Conservation (phyloP, 1,140 invertebrate genomes). For the Bradynema listronoti region DNA sequence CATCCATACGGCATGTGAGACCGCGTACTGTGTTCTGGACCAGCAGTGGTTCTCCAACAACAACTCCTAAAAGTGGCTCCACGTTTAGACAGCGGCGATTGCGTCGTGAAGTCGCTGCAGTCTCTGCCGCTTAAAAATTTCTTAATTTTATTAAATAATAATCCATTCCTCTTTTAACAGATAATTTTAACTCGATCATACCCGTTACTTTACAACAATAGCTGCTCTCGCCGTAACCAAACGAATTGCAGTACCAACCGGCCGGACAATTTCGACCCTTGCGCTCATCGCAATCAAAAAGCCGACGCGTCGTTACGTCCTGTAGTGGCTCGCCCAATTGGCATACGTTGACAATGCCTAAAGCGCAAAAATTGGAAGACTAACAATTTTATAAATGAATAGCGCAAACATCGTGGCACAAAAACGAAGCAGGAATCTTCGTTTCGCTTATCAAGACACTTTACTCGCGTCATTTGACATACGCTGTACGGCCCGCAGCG, state of each 20-base stretch:
- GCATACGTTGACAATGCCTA: slow-evolving; percentile 48
- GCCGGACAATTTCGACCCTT: slow-evolving; percentile 35
- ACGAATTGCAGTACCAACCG: slow-evolving; percentile 44
- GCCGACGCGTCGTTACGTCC: slow-evolving; percentile 15
- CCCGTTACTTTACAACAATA: slow-evolving; percentile 45
- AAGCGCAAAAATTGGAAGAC: slow-evolving; percentile 19
- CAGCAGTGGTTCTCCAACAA: no score
- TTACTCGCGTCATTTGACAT: slow-evolving; percentile 25
- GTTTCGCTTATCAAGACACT: slow-evolving; percentile 21
- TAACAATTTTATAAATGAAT: slow-evolving; percentile 15
- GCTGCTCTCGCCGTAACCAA: slow-evolving; percentile 36
- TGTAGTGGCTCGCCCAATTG: slow-evolving; percentile 42
- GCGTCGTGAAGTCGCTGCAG: slow-evolving; percentile 26
- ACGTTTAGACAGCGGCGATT: slow-evolving; percentile 2
- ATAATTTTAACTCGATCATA: slow-evolving; percentile 17
- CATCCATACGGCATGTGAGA: slow-evolving; percentile 1
- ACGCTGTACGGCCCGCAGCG: slow-evolving; percentile 32
- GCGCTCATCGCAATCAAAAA: slow-evolving; percentile 27
- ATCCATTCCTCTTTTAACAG: background rate
- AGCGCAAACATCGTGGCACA: slow-evolving; percentile 36
- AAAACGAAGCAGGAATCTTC: slow-evolving; percentile 20
- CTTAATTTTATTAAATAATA: slow-evolving; percentile 21
- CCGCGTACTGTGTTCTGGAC: background rate
- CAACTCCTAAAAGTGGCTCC: no score
- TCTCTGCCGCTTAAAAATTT: slow-evolving; percentile 22